Percentiles rank a stretch among this genome's conserved stretches.
These are phyloP conservation scores for Pangasius sanitwongsei DNA, from an alignment of 2,797 vertebrate species.

Conservation along the genomic window DNA sequence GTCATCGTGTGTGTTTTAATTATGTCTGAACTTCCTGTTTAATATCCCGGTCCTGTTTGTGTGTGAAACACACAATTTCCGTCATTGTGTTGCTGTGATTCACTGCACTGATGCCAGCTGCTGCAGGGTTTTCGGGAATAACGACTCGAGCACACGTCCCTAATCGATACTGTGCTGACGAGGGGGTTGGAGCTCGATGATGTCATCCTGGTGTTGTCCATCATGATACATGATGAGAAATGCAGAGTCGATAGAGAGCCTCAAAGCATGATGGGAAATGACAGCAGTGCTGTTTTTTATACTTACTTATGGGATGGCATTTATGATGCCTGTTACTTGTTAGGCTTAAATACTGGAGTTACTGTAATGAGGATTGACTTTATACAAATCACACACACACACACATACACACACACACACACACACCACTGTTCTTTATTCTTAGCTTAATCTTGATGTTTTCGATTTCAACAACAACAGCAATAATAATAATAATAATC, in stretches of 20 bases:
- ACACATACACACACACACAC: neutral
- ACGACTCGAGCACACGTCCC: conserved; percentile 16
- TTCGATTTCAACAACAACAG: neutral
- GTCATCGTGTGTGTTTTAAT: neutral
- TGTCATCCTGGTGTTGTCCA: conserved; percentile 37
- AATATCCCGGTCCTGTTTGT: neutral
- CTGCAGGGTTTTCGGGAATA: conserved; percentile 27
- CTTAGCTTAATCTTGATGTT: neutral
- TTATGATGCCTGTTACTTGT: neutral
- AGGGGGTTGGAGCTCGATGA: conserved; percentile 26
- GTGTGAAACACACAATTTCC: neutral
- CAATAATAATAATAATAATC: neutral
- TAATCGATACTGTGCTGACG: conserved; percentile 32
- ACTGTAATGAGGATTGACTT: neutral
- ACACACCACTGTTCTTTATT: neutral
- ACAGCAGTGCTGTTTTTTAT: neutral
- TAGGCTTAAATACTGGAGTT: neutral
- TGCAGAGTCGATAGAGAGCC: conserved; percentile 5
- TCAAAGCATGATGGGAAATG: conserved; percentile 19
- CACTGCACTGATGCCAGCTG: neutral
- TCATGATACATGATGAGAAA: conserved; percentile 2
- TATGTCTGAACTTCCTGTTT: neutral
- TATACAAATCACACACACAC: neutral
- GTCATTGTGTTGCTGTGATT: neutral
- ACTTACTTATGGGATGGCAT: neutral